Percentiles rank a stretch among this genome's conserved stretches.
Evolutionary conservation across 2,113 vertebrate genomes (phyloP).

Genomic region (Uropsilus gracilis): DNA sequence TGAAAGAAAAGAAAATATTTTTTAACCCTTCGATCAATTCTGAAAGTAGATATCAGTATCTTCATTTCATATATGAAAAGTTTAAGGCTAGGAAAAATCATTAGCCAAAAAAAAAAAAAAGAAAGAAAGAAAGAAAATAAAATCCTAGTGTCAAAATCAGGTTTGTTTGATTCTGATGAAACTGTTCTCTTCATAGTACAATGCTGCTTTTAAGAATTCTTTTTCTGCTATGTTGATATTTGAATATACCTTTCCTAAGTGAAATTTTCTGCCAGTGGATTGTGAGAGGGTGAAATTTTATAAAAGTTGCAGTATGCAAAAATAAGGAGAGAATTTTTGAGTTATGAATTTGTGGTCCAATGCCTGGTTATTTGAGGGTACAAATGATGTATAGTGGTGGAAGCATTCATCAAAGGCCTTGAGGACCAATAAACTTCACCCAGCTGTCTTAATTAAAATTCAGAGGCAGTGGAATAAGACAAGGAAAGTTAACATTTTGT

Average conservation of each 20-base stretch:
- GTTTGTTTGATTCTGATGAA: slow-evolving; percentile 21
- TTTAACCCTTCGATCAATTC: neutral
- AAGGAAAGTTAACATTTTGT: too few relatives aligned
- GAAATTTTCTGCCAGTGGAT: neutral
- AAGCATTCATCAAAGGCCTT: neutral
- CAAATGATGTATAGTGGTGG: neutral
- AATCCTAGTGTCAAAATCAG: slow-evolving; percentile 4
- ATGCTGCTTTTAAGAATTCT: slow-evolving; percentile 29
- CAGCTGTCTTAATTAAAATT: slow-evolving; percentile 6
- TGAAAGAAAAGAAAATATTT: slow-evolving; percentile 9
- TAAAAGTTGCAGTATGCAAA: slow-evolving; percentile 33
- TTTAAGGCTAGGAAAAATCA: neutral
- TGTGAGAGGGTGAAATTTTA: neutral
- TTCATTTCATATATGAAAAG: slow-evolving; percentile 35
- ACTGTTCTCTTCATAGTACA: neutral
- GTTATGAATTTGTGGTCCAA: neutral
- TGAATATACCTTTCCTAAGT: neutral
- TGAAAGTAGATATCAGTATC: neutral
- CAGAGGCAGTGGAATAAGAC: too few relatives aligned
- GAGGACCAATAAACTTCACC: neutral
- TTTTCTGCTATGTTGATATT: slow-evolving; percentile 35
- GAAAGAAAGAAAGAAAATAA: slow-evolving; percentile 39
- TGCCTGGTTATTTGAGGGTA: neutral
- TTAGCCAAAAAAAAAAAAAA: too few relatives aligned
- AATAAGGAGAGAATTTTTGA: neutral